phyloP scores from a whole-genome alignment of 2,113 vertebrate genomes.

The Scomber scombrus region DNA sequence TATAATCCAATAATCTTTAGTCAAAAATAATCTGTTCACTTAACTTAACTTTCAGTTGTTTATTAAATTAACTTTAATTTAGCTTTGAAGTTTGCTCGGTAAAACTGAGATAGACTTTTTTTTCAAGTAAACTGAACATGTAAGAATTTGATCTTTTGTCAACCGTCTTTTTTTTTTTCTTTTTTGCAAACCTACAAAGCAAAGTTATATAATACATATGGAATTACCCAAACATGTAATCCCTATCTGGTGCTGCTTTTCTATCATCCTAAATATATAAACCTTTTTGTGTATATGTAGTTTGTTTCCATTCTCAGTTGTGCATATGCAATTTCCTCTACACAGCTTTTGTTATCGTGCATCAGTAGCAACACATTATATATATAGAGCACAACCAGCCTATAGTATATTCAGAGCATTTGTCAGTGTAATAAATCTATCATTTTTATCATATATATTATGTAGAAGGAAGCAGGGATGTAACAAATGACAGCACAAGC shows the following conservation, averaged over 20 bases:
- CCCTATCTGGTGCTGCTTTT: not conserved
- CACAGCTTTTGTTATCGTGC: slow-evolving; percentile 38
- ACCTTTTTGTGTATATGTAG: not conserved
- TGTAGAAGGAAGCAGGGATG: slow-evolving; percentile 37
- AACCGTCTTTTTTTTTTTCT: not conserved
- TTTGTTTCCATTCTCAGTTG: slow-evolving; percentile 27
- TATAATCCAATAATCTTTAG: too few species aligned
- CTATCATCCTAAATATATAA: not conserved
- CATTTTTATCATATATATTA: slow-evolving; percentile 64
- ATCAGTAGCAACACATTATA: slow-evolving; percentile 36
- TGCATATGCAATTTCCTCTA: slow-evolving; percentile 32
- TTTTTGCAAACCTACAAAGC: not conserved
- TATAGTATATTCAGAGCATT: slow-evolving; percentile 54
- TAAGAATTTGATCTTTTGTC: too few species aligned
- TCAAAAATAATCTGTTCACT: too few species aligned
- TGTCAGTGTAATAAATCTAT: slow-evolving; percentile 56
- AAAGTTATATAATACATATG: not conserved
- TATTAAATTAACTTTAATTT: too few species aligned
- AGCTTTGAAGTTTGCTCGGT: too few species aligned
- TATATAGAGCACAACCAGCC: slow-evolving; percentile 10
- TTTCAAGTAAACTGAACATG: too few species aligned
- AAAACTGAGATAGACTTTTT: too few species aligned
- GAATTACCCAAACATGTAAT: not conserved
- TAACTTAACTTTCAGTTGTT: too few species aligned
- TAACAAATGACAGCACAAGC: slow-evolving; percentile 52